Percentiles rank a stretch among this genome's conserved stretches.
These are phyloP conservation scores for Spodoptera littoralis DNA, from an alignment of 2,888 invertebrate species.

Conservation along the genomic window DNA sequence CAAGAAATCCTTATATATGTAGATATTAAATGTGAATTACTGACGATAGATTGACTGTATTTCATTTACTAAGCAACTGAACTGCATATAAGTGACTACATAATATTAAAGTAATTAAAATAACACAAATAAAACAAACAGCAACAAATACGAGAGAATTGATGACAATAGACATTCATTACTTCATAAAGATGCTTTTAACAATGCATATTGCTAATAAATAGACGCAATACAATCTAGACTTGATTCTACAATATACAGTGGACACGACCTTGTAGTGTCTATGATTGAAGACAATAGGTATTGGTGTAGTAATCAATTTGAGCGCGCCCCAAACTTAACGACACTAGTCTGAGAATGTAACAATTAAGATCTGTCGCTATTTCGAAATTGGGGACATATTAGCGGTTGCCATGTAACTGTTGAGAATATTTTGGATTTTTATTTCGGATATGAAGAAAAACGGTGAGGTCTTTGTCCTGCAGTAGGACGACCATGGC, in stretches of 20 bases:
- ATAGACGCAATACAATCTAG: slow-evolving; percentile 22
- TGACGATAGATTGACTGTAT: too few species aligned
- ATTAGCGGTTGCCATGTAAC: too few species aligned
- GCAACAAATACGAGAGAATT: neutral
- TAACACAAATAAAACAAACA: slow-evolving; percentile 1
- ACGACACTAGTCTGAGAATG: slow-evolving; percentile 23
- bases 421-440: too few species aligned
- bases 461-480: too few species aligned
- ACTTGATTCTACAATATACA: slow-evolving; percentile 18
- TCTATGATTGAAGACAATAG: slow-evolving; percentile 55
- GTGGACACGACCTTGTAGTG: slow-evolving; percentile 36
- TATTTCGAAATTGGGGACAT: neutral
- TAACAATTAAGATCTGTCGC: slow-evolving; percentile 33
- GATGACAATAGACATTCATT: slow-evolving; percentile 1
- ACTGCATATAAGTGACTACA: too few species aligned
- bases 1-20: too few species aligned
- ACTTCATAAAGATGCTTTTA: neutral
- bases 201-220: slow-evolving; percentile 11
- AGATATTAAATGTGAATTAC: too few species aligned
- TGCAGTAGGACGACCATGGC: too few species aligned
- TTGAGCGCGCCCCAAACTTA: slow-evolving; percentile 28
- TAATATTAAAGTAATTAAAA: too few species aligned
- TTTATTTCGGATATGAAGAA: too few species aligned
- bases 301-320: slow-evolving; percentile 48
- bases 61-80: too few species aligned